These are phyloP conservation scores for Schrankia costaestrigalis DNA, from an alignment of 2,888 invertebrate species.

Conservation along the genomic window DNA sequence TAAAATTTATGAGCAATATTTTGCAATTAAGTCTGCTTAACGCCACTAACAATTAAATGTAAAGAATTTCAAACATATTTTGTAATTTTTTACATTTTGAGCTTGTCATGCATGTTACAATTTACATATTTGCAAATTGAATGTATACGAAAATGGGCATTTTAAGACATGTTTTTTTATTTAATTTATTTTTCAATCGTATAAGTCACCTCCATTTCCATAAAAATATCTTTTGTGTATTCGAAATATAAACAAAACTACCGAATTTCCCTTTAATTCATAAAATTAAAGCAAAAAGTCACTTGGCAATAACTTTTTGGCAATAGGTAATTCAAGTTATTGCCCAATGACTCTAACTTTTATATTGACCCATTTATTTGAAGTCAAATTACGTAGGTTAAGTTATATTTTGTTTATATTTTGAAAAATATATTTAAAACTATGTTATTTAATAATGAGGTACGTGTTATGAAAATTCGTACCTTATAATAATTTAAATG, in stretches of 20 bases:
- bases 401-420: no score
- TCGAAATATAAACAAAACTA: slow-evolving; percentile 4
- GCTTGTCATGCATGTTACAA: slow-evolving; percentile 48
- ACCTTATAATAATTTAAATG: no score
- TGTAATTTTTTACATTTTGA: slow-evolving; percentile 49
- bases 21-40: slow-evolving; percentile 30
- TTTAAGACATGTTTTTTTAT: slow-evolving; percentile 49
- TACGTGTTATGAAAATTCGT: no score
- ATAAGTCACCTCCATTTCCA: slow-evolving; percentile 73
- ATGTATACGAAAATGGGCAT: slow-evolving; percentile 73
- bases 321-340: no score
- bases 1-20: slow-evolving; percentile 30
- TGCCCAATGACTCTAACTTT: no score
- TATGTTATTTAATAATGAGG: slow-evolving; percentile 7
- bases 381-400: no score
- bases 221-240: slow-evolving; percentile 35
- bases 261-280: no score
- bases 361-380: no score
- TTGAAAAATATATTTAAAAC: no score
- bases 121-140: slow-evolving; percentile 23
- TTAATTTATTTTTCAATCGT: slow-evolving; percentile 12
- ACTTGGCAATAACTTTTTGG: no score
- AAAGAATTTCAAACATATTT: slow-evolving; percentile 46
- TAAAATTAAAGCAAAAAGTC: no score
- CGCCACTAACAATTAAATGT: slow-evolving; percentile 61